Evolutionary conservation across 2,113 vertebrate genomes (phyloP).

Genomic region (Turdus rufiventris): DNA sequence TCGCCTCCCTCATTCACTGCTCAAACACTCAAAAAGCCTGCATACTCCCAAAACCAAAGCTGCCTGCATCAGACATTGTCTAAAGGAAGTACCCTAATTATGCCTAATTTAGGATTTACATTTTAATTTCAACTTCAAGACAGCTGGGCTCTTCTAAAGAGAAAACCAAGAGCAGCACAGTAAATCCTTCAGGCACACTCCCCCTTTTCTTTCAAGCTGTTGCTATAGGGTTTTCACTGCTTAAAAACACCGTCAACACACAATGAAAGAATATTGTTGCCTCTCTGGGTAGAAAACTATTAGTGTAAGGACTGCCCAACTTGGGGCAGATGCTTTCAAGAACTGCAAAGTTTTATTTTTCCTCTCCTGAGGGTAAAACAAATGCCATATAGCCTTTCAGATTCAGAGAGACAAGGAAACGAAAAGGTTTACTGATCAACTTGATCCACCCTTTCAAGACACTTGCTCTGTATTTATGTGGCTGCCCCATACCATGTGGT

Average conservation of each 20-base stretch:
- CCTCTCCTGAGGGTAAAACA: not conserved
- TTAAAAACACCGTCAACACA: not conserved
- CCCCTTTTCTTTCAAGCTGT: not conserved
- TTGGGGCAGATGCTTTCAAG: not conserved
- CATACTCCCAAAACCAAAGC: not conserved
- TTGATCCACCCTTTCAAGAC: not conserved
- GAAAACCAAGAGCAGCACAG: not conserved
- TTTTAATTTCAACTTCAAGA: slow-evolving; percentile 58
- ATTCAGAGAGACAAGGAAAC: slow-evolving; percentile 1
- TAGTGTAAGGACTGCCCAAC: not conserved
- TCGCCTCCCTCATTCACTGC: not conserved
- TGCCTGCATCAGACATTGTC: not conserved
- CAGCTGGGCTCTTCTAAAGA: slow-evolving; percentile 40
- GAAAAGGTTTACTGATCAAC: not conserved
- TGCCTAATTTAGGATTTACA: slow-evolving; percentile 46
- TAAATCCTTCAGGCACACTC: not conserved
- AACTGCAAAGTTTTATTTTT: slow-evolving; percentile 5
- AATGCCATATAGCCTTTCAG: not conserved
- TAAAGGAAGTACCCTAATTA: slow-evolving; percentile 43
- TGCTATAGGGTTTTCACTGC: not conserved
- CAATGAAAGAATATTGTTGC: not conserved
- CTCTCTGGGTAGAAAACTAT: not conserved
- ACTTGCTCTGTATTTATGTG: not conserved
- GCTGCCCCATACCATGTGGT: not conserved
- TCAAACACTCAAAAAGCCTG: not conserved